Evolutionary conservation across 2,113 vertebrate species (phyloP).

Genomic region (Procavia capensis): DNA sequence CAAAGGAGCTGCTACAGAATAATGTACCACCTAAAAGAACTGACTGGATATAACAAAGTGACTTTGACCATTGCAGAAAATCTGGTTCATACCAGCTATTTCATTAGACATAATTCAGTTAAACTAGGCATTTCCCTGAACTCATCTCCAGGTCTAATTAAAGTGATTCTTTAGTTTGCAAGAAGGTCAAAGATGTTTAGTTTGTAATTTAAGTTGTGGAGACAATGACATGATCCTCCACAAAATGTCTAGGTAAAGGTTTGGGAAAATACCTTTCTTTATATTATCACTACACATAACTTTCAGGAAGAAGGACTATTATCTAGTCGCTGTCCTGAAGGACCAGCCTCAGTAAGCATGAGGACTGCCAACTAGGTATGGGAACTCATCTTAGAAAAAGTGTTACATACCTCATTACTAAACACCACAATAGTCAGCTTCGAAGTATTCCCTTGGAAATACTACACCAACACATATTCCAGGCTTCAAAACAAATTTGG

Average conservation of each 20-base stretch:
- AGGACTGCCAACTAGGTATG: too few species aligned
- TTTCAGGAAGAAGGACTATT: not conserved
- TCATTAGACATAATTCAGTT: not conserved
- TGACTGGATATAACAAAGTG: not conserved
- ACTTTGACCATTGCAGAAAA: not conserved
- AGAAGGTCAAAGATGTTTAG: not conserved
- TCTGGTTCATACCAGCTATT: not conserved
- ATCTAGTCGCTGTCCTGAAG: not conserved
- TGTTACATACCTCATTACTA: too few species aligned
- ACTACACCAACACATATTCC: too few species aligned
- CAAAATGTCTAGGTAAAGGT: not conserved
- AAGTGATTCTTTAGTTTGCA: not conserved
- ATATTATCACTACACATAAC: not conserved
- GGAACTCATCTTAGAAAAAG: too few species aligned
- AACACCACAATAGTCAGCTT: too few species aligned
- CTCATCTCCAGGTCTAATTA: not conserved
- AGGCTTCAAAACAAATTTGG: too few species aligned
- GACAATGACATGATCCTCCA: not conserved
- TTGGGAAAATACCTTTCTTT: not conserved
- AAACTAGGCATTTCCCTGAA: not conserved
- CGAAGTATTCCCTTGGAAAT: too few species aligned
- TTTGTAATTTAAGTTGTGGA: not conserved
- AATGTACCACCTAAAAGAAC: not conserved
- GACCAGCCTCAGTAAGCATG: not conserved
- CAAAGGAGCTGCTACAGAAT: not conserved